Evolutionary conservation across 2,888 invertebrate species (phyloP).

Genomic region (Rhagonycha lutea): DNA sequence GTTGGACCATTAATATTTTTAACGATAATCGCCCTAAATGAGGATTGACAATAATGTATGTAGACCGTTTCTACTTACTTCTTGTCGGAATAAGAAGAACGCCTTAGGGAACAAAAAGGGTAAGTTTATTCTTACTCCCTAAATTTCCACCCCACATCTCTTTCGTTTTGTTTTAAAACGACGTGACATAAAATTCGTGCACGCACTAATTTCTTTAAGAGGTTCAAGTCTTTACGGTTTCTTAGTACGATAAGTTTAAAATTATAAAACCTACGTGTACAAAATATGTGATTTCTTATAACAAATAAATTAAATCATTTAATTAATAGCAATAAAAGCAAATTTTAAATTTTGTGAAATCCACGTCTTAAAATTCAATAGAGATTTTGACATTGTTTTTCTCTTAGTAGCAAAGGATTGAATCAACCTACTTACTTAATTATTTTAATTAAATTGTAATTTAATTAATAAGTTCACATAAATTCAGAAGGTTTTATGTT

Average conservation of each 20-base stretch:
- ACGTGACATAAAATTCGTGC: constrained; percentile 50
- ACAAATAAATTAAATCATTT: not conserved
- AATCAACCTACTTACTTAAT: not conserved
- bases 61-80: constrained; percentile 48
- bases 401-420: not conserved
- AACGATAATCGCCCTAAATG: constrained; percentile 55
- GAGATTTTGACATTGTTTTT: not conserved
- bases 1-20: constrained; percentile 54
- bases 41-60: constrained; percentile 56
- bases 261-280: constrained; percentile 27
- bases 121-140: constrained; percentile 22
- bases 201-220: constrained; percentile 52
- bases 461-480: not conserved
- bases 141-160: constrained; percentile 46
- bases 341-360: not conserved
- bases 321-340: not conserved
- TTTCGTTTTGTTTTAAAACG: constrained; percentile 52
- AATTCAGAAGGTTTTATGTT: not conserved
- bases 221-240: constrained; percentile 47
- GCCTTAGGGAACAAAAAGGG: constrained; percentile 42
- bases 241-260: constrained; percentile 48
- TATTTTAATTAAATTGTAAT: not conserved
- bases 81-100: constrained; percentile 33
- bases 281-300: not conserved
- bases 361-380: not conserved